Base-by-base conservation (phyloP, 2,113 vertebrate genomes). In the Rhinichthys klamathensis region DNA sequence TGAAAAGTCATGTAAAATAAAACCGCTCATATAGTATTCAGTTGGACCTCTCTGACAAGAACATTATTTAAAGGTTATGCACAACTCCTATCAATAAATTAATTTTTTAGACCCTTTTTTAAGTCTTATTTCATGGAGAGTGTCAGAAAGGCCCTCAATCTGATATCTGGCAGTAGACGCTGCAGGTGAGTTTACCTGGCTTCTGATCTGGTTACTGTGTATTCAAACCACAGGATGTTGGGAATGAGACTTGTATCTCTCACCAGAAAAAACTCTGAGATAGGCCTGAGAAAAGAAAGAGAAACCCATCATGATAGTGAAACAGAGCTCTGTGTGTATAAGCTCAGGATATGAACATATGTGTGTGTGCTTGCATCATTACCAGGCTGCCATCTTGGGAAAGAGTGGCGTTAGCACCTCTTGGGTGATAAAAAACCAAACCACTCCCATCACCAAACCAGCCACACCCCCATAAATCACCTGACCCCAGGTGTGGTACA, bases 161-260 rank as follows among this genome's bases (percentile, higher is more conserved):
- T 63, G 11, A 65, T 10, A 32, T 56, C 46, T 46, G 41, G 11
- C 1, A 12, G 13, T 44, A 30, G 25, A 21, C 30, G 7, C 3
- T 49, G 18, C 21, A 1, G 4, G 32, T 18, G 2, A 9, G 0
- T 94, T 95, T 91, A 99, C 98, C 98, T 97, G 86, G 98, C 97
- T 94, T 99, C 98, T 94, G 97, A 96, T 94, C 98, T 96, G 13
- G 98, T 99, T 83, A 99, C 98, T 76, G 98, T 99, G 89, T 99
- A 99, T 89, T 99, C 98, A 93, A 99, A 99, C 98, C 98, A 99
- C 88, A 99, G 92, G 85, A 99, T 99, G 70, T 99, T 99, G 74
- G 98, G 98, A 88, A 99, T 99, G 93, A 99, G 96, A 92, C 98
- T 99, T 38, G 98, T 99, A 92, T 99, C 98, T 91, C 98, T 95